A percentile compares a stretch with the other conserved stretches of the same genome.
phyloP scores from a whole-genome alignment of 2,888 invertebrate genomes.

The Himalopsyche japonica region DNA sequence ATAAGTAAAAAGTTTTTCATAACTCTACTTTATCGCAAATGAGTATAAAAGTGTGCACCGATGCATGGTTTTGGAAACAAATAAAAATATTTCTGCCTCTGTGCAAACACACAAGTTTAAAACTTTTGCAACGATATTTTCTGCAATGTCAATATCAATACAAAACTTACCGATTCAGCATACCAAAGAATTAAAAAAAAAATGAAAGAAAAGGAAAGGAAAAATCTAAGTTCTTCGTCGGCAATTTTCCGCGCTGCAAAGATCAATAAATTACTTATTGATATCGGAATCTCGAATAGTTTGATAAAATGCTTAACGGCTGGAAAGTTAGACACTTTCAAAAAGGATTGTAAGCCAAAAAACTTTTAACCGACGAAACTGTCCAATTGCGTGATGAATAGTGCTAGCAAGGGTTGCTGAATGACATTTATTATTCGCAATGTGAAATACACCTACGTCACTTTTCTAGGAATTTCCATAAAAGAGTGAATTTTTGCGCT shows the following conservation, averaged over 20 bases:
- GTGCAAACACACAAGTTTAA: neutral
- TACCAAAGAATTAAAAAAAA: neutral
- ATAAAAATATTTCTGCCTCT: neutral
- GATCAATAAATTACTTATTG: constrained; percentile 1
- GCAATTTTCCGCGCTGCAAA: neutral
- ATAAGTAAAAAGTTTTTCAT: neutral
- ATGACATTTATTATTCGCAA: neutral
- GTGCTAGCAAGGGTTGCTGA: neutral
- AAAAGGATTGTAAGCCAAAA: neutral
- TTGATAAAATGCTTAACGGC: constrained; percentile 1
- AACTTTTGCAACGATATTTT: neutral
- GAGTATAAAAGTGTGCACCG: neutral
- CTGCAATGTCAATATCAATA: neutral
- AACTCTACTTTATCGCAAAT: neutral
- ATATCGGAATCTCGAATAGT: neutral
- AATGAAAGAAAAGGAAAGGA: neutral
- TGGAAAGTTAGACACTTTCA: neutral
- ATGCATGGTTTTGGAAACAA: neutral
- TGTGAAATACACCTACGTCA: neutral
- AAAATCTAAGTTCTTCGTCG: neutral
- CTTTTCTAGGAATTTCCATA: neutral
- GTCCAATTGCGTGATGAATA: constrained; percentile 1
- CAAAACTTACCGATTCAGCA: neutral
- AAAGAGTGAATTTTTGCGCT: neutral
- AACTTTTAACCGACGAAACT: neutral